Percentiles rank a stretch among this genome's conserved stretches.
Evolutionary conservation across 2,113 vertebrate species (phyloP).

Genomic region (Nyctereutes procyonoides): DNA sequence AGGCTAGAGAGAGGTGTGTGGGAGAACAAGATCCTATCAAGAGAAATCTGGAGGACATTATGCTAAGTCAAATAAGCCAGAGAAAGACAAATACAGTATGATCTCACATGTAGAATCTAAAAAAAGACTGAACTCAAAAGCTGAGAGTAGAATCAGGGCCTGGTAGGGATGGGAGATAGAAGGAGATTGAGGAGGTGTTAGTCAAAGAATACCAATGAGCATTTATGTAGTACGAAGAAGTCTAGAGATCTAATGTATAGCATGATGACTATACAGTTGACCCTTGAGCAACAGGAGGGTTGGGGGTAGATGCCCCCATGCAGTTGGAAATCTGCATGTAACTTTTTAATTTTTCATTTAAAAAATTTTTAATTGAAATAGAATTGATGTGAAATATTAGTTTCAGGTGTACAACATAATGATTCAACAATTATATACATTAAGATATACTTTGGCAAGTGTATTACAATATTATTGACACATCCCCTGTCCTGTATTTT

Average conservation of each 20-base stretch:
- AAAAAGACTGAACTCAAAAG: background rate
- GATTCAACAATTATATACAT: background rate
- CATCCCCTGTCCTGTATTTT: background rate
- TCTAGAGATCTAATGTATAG: background rate
- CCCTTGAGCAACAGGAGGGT: background rate
- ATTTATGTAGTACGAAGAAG: background rate
- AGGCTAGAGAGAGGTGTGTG: background rate
- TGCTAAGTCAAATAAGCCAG: constrained; percentile 20
- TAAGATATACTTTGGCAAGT: background rate
- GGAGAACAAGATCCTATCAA: background rate
- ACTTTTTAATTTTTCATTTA: background rate
- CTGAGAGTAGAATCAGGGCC: background rate
- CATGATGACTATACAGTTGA: background rate
- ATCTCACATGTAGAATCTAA: background rate
- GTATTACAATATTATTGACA: background rate
- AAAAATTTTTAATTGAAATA: background rate
- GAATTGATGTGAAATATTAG: background rate
- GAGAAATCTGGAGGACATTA: background rate
- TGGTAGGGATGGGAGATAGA: too few relatives aligned
- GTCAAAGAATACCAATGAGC: background rate
- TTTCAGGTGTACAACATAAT: background rate
- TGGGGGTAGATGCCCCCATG: background rate
- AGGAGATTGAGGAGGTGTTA: background rate
- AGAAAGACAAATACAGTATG: background rate
- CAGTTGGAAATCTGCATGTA: background rate